Evolutionary conservation across 1,140 invertebrate species (phyloP), one percentile per base, ranked within the genome.

Genomic region (Drosophila punjabiensis): DNA sequence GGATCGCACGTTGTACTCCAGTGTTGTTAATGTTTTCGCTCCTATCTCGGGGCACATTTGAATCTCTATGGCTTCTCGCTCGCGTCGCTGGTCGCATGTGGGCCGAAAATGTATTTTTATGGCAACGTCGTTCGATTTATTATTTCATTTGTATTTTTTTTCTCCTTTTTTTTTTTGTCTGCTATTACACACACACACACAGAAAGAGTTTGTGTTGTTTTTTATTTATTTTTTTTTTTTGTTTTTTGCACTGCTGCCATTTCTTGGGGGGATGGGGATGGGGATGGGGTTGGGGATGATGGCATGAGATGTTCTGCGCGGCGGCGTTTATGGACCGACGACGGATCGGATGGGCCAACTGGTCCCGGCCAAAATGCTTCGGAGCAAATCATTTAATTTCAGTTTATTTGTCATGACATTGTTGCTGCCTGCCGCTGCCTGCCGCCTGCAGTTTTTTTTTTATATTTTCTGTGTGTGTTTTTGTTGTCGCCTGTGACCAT

Each of bases 91-190:
- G 64, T 79, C 60, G 74, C 85, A 89, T 89, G 85, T 89, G 85
- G 85, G 85, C 78, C 81, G 85, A 81, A 79, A 85, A 88, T 89
- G 85, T 89, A 89, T 89, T 89, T 89, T 87, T 88, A 88, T 88
- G 85, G 85, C 85, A 60, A 81, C 81, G 78, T 87, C 83, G 82
- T 81, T 81, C 55, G 66, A 73, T 67, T 68, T 76, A 68, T 79
- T 63, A 76, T 67, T 83, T 76, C 50, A 64, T 69, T 67, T 81
- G 58, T 64, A 41, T 55, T 64, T 32, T 35, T 32, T 13, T 61
- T 24, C 24, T 24, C 24, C 3, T 3, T 24, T 62, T 61, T 48
- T 68, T 58, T 30, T 66, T 18, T 47, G 64, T 45, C 41, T 66
- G 76, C 24, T 79, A 50, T 53, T 56, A 33, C 64, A 61, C 18